phyloP scores from a whole-genome alignment of 2,797 vertebrate genomes.

The Hapalemur alaotrensis region DNA sequence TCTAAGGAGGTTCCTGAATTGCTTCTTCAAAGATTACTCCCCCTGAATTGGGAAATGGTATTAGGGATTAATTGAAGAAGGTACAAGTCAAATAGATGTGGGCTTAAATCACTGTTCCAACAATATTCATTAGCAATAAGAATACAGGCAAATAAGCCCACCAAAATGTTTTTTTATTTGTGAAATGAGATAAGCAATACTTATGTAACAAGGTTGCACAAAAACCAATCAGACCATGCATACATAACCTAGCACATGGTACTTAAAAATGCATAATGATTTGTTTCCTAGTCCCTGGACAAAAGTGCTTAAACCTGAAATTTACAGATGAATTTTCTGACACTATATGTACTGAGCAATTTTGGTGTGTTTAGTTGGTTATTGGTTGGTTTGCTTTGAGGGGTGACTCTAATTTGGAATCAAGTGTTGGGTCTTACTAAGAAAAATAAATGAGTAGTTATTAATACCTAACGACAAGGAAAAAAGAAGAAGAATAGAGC shows the following conservation, averaged over 20 bases:
- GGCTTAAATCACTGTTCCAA: background rate
- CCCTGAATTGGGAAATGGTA: background rate
- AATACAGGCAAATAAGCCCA: background rate
- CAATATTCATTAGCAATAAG: background rate
- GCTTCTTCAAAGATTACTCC: background rate
- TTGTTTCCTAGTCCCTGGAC: background rate
- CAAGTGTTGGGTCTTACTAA: background rate
- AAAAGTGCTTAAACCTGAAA: background rate
- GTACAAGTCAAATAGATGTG: background rate
- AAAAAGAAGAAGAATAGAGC: background rate
- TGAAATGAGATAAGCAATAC: background rate
- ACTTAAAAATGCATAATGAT: background rate
- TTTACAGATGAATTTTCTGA: background rate
- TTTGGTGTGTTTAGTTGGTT: background rate
- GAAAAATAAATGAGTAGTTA: background rate
- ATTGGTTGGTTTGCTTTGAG: background rate
- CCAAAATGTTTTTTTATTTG: background rate
- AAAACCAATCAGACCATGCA: background rate
- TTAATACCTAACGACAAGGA: background rate
- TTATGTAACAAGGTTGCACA: background rate
- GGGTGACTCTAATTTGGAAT: background rate
- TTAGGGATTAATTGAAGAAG: background rate
- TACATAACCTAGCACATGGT: background rate
- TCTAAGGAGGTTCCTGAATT: background rate
- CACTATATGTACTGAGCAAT: background rate